A percentile compares a stretch with the other conserved stretches of the same genome.
phyloP scores from a whole-genome alignment of 1,140 invertebrate genomes.

The Zelostemma sp. region DNA sequence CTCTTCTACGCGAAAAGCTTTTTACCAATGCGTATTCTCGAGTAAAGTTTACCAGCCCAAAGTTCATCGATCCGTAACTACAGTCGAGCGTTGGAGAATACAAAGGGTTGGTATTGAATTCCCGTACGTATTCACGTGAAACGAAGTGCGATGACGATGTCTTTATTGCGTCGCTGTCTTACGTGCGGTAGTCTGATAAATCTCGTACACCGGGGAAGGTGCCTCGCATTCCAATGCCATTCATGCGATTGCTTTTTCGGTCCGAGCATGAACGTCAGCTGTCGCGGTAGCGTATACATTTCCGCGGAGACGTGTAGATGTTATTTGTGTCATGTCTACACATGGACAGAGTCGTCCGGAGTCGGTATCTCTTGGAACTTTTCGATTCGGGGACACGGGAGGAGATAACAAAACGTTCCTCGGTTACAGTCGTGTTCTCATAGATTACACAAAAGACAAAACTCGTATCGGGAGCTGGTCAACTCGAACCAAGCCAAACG shows the following conservation, averaged over 20 bases:
- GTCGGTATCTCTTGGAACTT: slow-evolving; percentile 4
- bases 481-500: slow-evolving; percentile 27
- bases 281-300: slow-evolving; percentile 26
- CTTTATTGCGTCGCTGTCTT: slow-evolving; percentile 27
- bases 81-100: slow-evolving; percentile 1
- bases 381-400: background rate
- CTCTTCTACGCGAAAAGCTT: no score
- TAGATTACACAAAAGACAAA: slow-evolving; percentile 13
- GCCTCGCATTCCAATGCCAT: slow-evolving; percentile 34
- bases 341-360: slow-evolving; percentile 2
- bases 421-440: background rate
- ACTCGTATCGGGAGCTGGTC: slow-evolving; percentile 29
- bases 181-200: slow-evolving; percentile 20
- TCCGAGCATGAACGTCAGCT: slow-evolving; percentile 36
- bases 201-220: slow-evolving; percentile 37
- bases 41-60: background rate
- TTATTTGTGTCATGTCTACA: slow-evolving; percentile 19
- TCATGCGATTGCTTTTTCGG: slow-evolving; percentile 41
- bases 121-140: slow-evolving; percentile 43
- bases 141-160: slow-evolving; percentile 40
- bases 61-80: background rate
- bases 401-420: background rate
- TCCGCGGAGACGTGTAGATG: slow-evolving; percentile 13
- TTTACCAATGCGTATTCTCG: no score
- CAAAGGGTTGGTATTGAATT: slow-evolving; percentile 48